phyloP scores from a whole-genome alignment of 1,140 invertebrate genomes.

The Drosophila asahinai region DNA sequence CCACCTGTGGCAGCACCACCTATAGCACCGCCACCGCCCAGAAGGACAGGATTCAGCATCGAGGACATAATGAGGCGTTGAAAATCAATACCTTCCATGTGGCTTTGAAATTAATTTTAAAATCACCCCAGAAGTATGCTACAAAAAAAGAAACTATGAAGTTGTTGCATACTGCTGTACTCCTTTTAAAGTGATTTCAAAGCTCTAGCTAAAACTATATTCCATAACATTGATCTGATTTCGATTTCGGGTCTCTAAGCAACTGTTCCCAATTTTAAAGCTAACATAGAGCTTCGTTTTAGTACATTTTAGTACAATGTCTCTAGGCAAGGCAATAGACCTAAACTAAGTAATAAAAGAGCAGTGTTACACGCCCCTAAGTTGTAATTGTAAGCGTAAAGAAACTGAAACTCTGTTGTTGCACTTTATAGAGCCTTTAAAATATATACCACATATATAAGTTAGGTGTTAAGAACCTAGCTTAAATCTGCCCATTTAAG shows the following conservation, averaged over 20 bases:
- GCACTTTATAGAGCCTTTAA: constrained; percentile 44
- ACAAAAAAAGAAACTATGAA: neutral
- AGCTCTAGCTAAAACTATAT: neutral
- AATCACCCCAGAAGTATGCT: neutral
- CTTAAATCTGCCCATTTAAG: constrained; percentile 18
- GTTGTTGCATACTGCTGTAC: neutral
- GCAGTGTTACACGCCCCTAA: constrained; percentile 30
- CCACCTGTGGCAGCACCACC: constrained; percentile 64
- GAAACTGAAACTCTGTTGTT: constrained; percentile 43
- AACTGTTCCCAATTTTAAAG: constrained; percentile 21
- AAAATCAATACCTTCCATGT: neutral
- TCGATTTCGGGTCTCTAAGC: neutral
- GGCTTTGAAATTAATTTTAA: neutral
- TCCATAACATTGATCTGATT: constrained; percentile 11
- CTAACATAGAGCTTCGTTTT: constrained; percentile 34
- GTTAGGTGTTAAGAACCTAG: constrained; percentile 32
- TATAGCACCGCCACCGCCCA: constrained; percentile 84
- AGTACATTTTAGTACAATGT: constrained; percentile 79
- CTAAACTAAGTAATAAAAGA: constrained; percentile 26
- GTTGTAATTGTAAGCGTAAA: constrained; percentile 22
- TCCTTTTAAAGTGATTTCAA: neutral
- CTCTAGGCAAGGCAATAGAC: constrained; percentile 56
- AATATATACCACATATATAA: constrained; percentile 9
- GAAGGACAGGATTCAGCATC: constrained; percentile 90
- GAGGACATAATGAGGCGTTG: constrained; percentile 90